Base-by-base conservation (phyloP, 2,888 invertebrate genomes). In the Trichogramma evanescens region DNA sequence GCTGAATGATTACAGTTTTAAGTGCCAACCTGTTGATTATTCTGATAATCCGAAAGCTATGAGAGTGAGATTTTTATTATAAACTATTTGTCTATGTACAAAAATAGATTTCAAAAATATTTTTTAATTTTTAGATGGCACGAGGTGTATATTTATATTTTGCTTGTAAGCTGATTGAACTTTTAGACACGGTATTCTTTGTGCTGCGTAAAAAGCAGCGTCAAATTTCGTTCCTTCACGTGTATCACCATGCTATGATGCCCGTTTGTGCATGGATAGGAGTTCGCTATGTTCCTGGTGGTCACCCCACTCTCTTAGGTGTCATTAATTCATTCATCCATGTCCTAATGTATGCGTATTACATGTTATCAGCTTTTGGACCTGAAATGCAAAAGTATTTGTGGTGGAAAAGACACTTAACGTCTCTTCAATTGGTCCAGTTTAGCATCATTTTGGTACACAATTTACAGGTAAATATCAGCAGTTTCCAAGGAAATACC, bases 321-420 rank as follows among this genome's bases (percentile, higher is more conserved):
- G 82, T 92, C 63, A 85, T 95, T 68, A 95, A 95, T 78, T 88
- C 93, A 0, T 88, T 92, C 74, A 90, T 95, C 60, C 95, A 95
- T 78, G 83, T 94, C 58, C 82, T 95, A 63, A 95, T 95, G 95
- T 95, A 95, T 79, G 82, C 85, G 0, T 95, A 95, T 78, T 95
- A 95, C 78, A 83, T 94, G 71, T 81, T 95, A 65, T 84, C 95
- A 0, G 93, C 93, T 0, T 82, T 95, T 62, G 95, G 95, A 5
- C 94, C 95, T 1, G 82, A 87, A 67, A 88, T 91, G 75, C 91
- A 91, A 76, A 93, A 93, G 74, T 93, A 89, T 74, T 80, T 95
- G 26, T 95, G 95, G 95, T 95, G 95, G 95, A 95, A 95, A 78
- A 90, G 86, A 71, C 91, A 95, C 76, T 84, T 95, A 71, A 95